phyloP scores from a whole-genome alignment of 2,888 invertebrate genomes.

The Scaptomyza flava region DNA sequence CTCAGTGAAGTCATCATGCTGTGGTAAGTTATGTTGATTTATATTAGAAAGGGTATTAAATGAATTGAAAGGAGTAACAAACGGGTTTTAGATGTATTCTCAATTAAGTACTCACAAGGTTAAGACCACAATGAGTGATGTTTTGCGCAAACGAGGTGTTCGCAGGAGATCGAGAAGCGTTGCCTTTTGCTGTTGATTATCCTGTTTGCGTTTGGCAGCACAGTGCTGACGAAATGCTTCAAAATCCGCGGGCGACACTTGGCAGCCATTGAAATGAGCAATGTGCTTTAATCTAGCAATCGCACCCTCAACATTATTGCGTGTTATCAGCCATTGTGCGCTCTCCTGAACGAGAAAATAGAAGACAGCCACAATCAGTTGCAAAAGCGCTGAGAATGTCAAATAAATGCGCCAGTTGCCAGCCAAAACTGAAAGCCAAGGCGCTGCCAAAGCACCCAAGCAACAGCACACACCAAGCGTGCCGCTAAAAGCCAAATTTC shows the following conservation, averaged over 20 bases:
- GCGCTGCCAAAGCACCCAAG: constrained; percentile 85
- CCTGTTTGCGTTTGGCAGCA: constrained; percentile 54
- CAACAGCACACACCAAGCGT: constrained; percentile 86
- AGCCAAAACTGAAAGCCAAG: constrained; percentile 85
- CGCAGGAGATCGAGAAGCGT: constrained; percentile 84
- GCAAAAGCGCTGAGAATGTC: constrained; percentile 85
- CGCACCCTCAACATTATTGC: constrained; percentile 85
- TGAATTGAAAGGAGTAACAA: too few species aligned
- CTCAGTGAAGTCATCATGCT: constrained; percentile 86
- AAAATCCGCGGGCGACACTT: constrained; percentile 80
- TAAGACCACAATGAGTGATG: constrained; percentile 85
- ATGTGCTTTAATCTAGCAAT: constrained; percentile 85
- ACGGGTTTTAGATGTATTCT: too few species aligned
- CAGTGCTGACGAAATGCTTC: constrained; percentile 76
- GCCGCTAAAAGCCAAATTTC: constrained; percentile 86
- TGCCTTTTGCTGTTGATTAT: constrained; percentile 48
- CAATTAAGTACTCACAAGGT: constrained; percentile 85
- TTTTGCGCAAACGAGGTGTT: constrained; percentile 85
- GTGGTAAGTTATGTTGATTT: background rate
- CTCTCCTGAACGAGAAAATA: constrained; percentile 86
- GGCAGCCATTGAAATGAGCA: constrained; percentile 85
- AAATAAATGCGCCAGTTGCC: constrained; percentile 85
- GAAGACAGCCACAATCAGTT: constrained; percentile 84
- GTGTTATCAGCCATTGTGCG: constrained; percentile 86
- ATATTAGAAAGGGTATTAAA: background rate